Base-by-base conservation (phyloP, 2,113 vertebrate genomes). In the Barbus barbus region DNA sequence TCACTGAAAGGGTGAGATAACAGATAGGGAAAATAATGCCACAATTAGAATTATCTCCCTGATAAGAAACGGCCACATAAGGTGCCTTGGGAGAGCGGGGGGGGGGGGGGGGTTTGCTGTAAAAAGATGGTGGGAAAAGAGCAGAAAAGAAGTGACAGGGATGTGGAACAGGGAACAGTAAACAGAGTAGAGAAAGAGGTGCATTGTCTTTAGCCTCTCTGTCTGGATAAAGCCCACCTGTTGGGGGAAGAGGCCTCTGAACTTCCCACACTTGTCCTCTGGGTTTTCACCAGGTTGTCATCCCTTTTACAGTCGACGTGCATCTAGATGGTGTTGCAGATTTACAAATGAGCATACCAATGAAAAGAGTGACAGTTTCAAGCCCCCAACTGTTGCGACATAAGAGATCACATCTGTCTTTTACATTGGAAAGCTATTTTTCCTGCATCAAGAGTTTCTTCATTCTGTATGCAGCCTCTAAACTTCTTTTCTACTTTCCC, bases 11-110 rank as follows among this genome's bases (percentile, higher is more conserved):
- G 41, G 9, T 63, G 71, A 90, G 91, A 93, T 92, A 92, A 91
- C 65, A 67, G 28, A 84, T 46, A 38, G 56, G 56, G 28, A n/a
- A 60, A 84, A 87, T 78, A 90, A 91, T 88, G 89, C 86, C 46
- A 81, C 87, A 91, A 92, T 93, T 93, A 91, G 82, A 86, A 87
- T 41, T 51, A 75, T 80, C 87, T 82, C 77, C 38, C 82, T 88
- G 91, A 92, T 91, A 92, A 94, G 89, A 84, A 77, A 38, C 1
- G 36, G 83, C 65, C 78, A 81, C 74, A 77, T 22, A 46, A 65
- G 84, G 36, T 76, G 79, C 31, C 65, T 72, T 79, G 74, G 13
- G 74, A 41, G 22, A 60, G 73, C 76, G 41, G 33, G 60, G 28
- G 51, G 20, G 46, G 20, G 36, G 48, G 82, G 44, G 72, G 77